Conservation (phyloP, 2,888 invertebrate species). For the Hymenopus coronatus region DNA sequence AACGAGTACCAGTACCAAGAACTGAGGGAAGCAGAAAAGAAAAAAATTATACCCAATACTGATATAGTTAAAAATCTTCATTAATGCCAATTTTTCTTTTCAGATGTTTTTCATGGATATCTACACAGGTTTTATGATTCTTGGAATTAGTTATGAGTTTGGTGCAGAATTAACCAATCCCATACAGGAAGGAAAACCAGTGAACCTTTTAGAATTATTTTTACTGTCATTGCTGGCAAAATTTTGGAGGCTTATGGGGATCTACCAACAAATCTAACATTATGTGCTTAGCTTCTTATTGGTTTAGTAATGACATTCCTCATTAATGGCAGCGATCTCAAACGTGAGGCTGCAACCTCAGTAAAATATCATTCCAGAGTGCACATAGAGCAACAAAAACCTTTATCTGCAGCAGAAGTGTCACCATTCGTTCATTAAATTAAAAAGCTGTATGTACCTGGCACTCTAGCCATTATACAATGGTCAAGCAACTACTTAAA, state of each 20-base stretch:
- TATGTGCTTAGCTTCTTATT: conserved; percentile 68
- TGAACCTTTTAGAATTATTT: conserved; percentile 71
- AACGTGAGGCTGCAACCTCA: conserved; percentile 16
- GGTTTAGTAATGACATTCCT: conserved; percentile 77
- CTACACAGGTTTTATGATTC: too few relatives aligned
- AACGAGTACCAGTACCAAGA: too few relatives aligned
- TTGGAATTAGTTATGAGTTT: conserved; percentile 97
- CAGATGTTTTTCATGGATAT: conserved; percentile 98
- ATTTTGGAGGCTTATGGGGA: conserved; percentile 58
- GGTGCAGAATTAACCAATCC: conserved; percentile 97
- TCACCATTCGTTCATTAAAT: neutral
- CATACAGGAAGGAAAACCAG: conserved; percentile 95
- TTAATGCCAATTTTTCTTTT: conserved; percentile 37
- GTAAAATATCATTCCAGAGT: neutral
- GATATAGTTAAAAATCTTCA: too few relatives aligned
- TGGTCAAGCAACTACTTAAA: too few relatives aligned
- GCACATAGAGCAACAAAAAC: neutral
- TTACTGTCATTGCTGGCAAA: conserved; percentile 66
- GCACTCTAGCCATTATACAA: too few relatives aligned
- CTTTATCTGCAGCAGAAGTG: neutral
- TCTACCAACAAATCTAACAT: conserved; percentile 75
- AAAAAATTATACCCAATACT: too few relatives aligned
- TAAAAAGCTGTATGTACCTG: too few relatives aligned
- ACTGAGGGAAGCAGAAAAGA: too few relatives aligned
- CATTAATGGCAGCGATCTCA: conserved; percentile 52